A percentile compares a stretch with the other conserved stretches of the same genome.
phyloP scores from a whole-genome alignment of 1,140 invertebrate genomes.

The Pomacea maculata region DNA sequence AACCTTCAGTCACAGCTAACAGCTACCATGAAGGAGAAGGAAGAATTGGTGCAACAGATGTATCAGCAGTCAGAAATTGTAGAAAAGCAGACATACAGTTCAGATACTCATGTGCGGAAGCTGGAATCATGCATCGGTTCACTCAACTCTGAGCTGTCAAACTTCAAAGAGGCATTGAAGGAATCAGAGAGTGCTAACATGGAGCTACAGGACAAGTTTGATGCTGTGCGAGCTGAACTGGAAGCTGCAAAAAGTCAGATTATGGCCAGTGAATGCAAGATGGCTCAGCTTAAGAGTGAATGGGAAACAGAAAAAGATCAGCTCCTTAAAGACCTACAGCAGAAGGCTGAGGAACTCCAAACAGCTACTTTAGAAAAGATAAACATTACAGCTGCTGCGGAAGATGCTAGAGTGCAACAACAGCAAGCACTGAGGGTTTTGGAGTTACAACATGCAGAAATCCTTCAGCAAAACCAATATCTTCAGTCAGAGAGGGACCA shows the following conservation, averaged over 20 bases:
- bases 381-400: too few relatives aligned
- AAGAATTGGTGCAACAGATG: not conserved
- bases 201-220: conserved; percentile 21
- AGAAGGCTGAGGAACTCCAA: too few relatives aligned
- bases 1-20: conserved; percentile 12
- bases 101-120: conserved; percentile 5
- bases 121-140: conserved; percentile 9
- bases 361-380: too few relatives aligned
- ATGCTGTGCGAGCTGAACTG: not conserved
- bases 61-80: conserved; percentile 5
- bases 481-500: conserved; percentile 4
- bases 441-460: conserved; percentile 8
- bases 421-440: not conserved
- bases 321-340: too few relatives aligned
- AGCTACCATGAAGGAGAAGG: conserved; percentile 18
- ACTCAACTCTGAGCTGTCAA: conserved; percentile 7
- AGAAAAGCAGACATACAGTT: conserved; percentile 3
- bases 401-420: too few relatives aligned
- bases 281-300: too few relatives aligned
- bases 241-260: too few relatives aligned
- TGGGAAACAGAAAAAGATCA: too few relatives aligned
- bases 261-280: too few relatives aligned
- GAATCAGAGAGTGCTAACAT: conserved; percentile 16
- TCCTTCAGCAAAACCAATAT: not conserved
- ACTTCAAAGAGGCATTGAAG: conserved; percentile 15